Evolutionary conservation across 2,113 vertebrate genomes (phyloP).

Genomic region (Pristiophorus japonicus): DNA sequence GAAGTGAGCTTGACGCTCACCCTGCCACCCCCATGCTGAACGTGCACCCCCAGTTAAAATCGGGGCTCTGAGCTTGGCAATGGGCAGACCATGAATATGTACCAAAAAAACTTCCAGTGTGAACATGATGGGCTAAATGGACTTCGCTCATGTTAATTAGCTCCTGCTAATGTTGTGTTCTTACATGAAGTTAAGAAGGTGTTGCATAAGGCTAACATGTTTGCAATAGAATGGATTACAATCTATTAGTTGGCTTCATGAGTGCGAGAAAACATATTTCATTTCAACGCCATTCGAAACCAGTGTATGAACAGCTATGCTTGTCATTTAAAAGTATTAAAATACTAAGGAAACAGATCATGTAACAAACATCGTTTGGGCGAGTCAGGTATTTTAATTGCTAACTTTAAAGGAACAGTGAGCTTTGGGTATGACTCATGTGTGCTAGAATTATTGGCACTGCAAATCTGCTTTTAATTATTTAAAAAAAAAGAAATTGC

Average conservation of each 20-base stretch:
- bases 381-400: constrained; percentile 15
- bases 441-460: background rate
- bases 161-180: background rate
- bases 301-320: background rate
- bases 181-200: background rate
- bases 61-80: too few species aligned
- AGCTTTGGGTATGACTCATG: background rate
- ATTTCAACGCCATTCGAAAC: background rate
- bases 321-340: constrained; percentile 8
- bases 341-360: background rate
- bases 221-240: background rate
- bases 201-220: background rate
- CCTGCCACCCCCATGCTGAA: too few species aligned
- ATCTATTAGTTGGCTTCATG: background rate
- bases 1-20: too few species aligned
- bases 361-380: background rate
- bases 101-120: background rate
- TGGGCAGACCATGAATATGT: background rate
- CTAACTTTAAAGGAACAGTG: background rate
- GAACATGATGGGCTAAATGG: background rate
- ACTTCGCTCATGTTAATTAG: background rate
- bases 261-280: background rate
- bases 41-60: too few species aligned
- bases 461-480: background rate
- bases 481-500: too few species aligned